These are phyloP conservation scores for Drosophila triauraria DNA, from an alignment of 1,140 invertebrate species.

Conservation along the genomic window DNA sequence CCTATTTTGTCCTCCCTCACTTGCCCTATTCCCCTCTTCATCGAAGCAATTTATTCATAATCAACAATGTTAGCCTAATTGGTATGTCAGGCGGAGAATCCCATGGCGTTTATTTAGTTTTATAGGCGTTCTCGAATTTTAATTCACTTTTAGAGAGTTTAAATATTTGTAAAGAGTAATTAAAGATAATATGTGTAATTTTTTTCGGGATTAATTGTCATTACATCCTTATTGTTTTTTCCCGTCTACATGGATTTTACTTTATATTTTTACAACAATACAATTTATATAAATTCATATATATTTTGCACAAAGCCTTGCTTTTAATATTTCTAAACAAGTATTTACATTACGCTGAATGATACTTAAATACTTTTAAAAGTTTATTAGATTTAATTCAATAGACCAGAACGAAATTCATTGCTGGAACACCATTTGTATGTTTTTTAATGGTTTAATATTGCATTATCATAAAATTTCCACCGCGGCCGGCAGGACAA, in stretches of 20 bases:
- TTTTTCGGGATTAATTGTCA: no score
- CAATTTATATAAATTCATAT: no score
- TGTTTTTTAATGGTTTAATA: constrained; percentile 8
- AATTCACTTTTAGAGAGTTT: background rate
- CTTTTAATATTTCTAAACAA: background rate
- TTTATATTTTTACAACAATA: no score
- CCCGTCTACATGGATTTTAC: no score
- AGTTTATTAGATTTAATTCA: background rate
- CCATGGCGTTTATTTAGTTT: constrained; percentile 42
- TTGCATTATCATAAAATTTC: constrained; percentile 34
- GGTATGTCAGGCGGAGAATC: constrained; percentile 42
- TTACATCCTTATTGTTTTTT: no score
- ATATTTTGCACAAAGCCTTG: no score
- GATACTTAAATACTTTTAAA: background rate
- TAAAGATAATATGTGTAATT: background rate
- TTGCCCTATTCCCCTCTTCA: constrained; percentile 18
- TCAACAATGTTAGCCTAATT: constrained; percentile 63
- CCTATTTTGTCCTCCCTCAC: constrained; percentile 6
- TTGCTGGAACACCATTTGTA: constrained; percentile 4
- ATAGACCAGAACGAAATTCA: background rate
- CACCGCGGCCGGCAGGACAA: background rate
- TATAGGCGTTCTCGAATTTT: constrained; percentile 6
- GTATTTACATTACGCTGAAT: background rate
- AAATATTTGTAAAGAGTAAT: background rate
- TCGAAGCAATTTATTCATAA: constrained; percentile 66